Evolutionary conservation across 1,140 invertebrate genomes (phyloP).

Genomic region (Coptotermes formosanus): DNA sequence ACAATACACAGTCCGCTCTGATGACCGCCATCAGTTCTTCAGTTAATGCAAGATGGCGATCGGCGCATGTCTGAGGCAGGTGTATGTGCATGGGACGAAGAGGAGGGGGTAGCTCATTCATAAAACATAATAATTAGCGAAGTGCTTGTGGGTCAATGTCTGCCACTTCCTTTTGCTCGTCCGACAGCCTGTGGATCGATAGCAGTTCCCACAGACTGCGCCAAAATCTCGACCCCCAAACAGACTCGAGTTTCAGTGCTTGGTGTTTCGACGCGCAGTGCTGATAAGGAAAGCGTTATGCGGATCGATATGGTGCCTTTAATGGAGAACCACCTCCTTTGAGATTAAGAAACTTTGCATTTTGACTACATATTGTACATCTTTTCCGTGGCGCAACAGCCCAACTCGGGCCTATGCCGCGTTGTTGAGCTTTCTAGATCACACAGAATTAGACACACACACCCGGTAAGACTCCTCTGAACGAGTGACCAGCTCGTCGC

Average conservation of each 20-base stretch:
- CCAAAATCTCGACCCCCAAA: neutral
- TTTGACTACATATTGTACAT: no score
- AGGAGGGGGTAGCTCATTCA: neutral
- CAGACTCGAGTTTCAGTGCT: neutral
- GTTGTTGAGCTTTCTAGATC: no score
- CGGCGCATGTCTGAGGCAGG: slow-evolving; percentile 10
- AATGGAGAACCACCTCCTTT: no score
- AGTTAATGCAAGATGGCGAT: neutral
- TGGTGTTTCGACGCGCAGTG: no score
- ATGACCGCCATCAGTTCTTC: neutral
- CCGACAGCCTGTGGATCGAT: neutral
- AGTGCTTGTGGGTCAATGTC: slow-evolving; percentile 13
- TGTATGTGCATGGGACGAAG: neutral
- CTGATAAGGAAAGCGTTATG: no score
- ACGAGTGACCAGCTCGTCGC: no score
- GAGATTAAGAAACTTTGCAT: no score
- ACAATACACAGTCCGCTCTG: neutral
- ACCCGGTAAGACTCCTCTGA: no score
- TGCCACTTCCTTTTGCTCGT: neutral
- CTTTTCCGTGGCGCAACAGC: no score
- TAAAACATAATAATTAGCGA: slow-evolving; percentile 19
- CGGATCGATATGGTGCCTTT: no score
- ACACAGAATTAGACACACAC: no score
- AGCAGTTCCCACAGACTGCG: neutral
- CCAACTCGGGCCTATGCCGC: no score